Conservation (phyloP, 2,797 vertebrate genomes). For the Betta splendens region DNA sequence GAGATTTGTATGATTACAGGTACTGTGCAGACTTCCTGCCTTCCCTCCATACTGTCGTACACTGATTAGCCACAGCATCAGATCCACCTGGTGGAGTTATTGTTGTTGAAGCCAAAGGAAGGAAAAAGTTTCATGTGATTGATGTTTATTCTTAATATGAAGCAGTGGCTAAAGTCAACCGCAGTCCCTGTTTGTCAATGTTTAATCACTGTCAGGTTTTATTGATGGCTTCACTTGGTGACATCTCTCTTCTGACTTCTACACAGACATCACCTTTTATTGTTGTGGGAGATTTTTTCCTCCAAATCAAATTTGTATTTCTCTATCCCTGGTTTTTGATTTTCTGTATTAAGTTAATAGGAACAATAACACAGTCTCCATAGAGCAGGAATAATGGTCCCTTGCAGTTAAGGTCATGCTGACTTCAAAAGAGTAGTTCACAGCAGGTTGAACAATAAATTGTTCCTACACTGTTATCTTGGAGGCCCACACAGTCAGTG, state of each 20-base stretch:
- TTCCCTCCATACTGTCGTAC: neutral
- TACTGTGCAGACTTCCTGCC: too few species aligned
- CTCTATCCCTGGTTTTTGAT: slow-evolving; percentile 21
- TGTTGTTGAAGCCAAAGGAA: neutral
- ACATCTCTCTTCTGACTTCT: slow-evolving; percentile 12
- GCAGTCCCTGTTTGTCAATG: neutral
- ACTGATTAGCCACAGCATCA: too few species aligned
- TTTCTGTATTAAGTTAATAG: slow-evolving; percentile 16
- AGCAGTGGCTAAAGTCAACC: neutral
- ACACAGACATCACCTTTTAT: slow-evolving; percentile 27
- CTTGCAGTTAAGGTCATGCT: slow-evolving; percentile 10
- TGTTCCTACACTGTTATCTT: neutral
- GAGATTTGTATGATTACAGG: too few species aligned
- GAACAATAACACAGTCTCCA: neutral
- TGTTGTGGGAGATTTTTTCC: slow-evolving; percentile 36
- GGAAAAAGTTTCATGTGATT: neutral
- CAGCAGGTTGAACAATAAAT: slow-evolving; percentile 1
- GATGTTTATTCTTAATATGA: neutral
- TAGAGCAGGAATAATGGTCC: neutral
- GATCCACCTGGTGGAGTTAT: too few species aligned
- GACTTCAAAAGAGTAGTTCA: neutral
- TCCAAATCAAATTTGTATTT: slow-evolving; percentile 48
- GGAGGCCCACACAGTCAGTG: neutral
- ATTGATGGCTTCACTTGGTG: slow-evolving; percentile 4
- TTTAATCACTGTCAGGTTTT: neutral